Evolutionary conservation across 2,797 vertebrate genomes (phyloP).

Genomic region (Tauraco hartlaubi): DNA sequence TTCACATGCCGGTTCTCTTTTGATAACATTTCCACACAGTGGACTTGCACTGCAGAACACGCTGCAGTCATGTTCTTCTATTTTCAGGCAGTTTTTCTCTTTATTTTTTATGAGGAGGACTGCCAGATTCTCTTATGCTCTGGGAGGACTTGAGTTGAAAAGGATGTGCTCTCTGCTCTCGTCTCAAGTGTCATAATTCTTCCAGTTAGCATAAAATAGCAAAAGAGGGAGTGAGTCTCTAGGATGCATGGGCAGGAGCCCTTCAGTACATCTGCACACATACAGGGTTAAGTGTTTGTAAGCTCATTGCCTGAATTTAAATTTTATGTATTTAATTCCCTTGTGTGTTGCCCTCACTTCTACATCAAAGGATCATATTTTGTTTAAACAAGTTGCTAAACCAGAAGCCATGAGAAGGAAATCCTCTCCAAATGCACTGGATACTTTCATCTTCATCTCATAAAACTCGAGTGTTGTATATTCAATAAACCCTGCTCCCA

Average conservation of each 20-base stretch:
- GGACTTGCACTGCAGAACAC: not conserved
- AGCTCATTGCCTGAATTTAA: not conserved
- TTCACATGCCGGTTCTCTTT: not conserved
- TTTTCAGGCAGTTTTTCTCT: not conserved
- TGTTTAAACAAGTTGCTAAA: constrained; percentile 29
- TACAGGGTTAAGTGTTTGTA: not conserved
- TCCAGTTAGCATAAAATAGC: not conserved
- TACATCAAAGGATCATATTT: constrained; percentile 46
- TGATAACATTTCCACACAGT: not conserved
- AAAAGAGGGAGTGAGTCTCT: not conserved
- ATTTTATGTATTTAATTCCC: constrained; percentile 4
- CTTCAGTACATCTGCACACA: not conserved
- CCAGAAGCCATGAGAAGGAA: constrained; percentile 23
- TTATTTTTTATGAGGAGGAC: not conserved
- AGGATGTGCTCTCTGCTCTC: not conserved
- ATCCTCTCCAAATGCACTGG: not conserved
- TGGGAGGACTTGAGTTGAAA: not conserved
- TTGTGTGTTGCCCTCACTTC: not conserved
- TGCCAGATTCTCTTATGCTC: not conserved
- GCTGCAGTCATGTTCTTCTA: not conserved
- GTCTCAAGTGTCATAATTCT: not conserved
- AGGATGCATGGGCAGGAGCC: not conserved
- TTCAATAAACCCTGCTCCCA: not conserved
- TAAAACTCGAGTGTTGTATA: not conserved
- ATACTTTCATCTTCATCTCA: not conserved